phyloP scores from a whole-genome alignment of 2,113 vertebrate genomes.

The Isichthys henryi region DNA sequence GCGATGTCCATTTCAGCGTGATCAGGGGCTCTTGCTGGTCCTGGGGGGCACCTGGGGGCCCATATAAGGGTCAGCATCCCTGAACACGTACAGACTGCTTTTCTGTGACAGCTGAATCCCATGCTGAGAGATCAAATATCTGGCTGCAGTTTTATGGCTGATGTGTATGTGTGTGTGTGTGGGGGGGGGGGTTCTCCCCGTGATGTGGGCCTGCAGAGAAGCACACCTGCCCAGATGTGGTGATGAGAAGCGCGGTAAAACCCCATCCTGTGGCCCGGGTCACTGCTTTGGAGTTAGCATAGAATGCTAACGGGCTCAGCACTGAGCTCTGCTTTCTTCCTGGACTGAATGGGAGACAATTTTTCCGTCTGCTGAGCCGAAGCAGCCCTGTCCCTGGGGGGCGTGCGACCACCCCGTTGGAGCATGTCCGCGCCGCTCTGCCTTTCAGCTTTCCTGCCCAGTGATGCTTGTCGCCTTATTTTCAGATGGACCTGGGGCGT shows the following conservation, averaged over 20 bases:
- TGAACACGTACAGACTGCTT: not conserved
- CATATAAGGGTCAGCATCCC: not conserved
- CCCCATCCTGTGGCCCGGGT: not conserved
- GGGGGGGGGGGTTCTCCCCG: not conserved
- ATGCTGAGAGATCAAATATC: not conserved
- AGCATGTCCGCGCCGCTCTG: not conserved
- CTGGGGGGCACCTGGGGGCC: not conserved
- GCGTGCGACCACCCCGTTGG: not conserved
- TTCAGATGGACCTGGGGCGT: not conserved
- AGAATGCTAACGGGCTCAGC: not conserved
- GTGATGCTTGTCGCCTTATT: slow-evolving; percentile 28
- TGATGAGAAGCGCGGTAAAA: not conserved
- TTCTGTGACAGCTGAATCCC: not conserved
- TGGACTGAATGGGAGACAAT: slow-evolving; percentile 40
- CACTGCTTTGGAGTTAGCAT: not conserved
- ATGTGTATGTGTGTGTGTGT: too few species aligned
- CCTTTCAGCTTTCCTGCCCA: slow-evolving; percentile 21
- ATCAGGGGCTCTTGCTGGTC: not conserved
- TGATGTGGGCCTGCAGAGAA: not conserved
- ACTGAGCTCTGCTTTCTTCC: slow-evolving; percentile 29
- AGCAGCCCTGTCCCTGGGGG: slow-evolving; percentile 21
- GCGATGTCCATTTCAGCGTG: not conserved
- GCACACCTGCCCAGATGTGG: not conserved
- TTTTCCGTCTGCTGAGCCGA: slow-evolving; percentile 42
- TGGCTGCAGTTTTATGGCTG: not conserved